Percentiles rank a stretch among this genome's conserved stretches.
These are phyloP conservation scores for Acestrorhynchus altus DNA, from an alignment of 2,797 vertebrate genomes.

Conservation along the genomic window DNA sequence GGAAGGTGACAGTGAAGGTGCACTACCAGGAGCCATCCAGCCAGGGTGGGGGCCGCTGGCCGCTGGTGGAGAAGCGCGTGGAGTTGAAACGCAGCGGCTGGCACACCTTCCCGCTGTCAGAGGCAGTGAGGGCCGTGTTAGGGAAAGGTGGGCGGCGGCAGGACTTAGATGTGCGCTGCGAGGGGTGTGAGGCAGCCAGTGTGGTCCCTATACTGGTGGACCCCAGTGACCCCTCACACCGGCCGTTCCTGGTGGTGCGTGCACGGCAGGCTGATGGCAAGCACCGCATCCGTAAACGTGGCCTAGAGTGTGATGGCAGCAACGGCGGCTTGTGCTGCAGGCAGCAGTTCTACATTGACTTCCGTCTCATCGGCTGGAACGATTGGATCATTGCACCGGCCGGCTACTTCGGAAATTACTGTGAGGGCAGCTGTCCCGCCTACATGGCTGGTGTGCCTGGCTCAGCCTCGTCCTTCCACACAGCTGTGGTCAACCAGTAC, in stretches of 20 bases:
- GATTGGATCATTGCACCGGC: slow-evolving; percentile 99
- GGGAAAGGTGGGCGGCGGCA: slow-evolving; percentile 89
- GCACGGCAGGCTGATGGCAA: slow-evolving; percentile 88
- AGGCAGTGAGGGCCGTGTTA: slow-evolving; percentile 88
- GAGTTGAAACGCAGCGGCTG: slow-evolving; percentile 96
- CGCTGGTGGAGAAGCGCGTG: slow-evolving; percentile 91
- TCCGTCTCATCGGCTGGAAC: slow-evolving; percentile 97
- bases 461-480: slow-evolving; percentile 97
- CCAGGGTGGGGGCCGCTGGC: slow-evolving; percentile 75
- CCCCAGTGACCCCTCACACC: slow-evolving; percentile 88
- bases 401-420: slow-evolving; percentile 98
- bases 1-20: slow-evolving; percentile 93
- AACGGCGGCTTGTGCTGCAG: slow-evolving; percentile 93
- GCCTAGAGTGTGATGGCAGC: slow-evolving; percentile 94
- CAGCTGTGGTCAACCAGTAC: slow-evolving; percentile 98
- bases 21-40: slow-evolving; percentile 84
- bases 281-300: slow-evolving; percentile 95
- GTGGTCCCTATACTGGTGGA: slow-evolving; percentile 90
- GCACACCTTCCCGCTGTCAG: slow-evolving; percentile 95
- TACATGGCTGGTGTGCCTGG: slow-evolving; percentile 96
- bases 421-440: slow-evolving; percentile 96
- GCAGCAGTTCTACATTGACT: slow-evolving; percentile 99
- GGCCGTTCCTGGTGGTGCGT: slow-evolving; percentile 95
- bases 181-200: slow-evolving; percentile 86
- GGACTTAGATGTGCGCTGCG: slow-evolving; percentile 93